phyloP scores from a whole-genome alignment of 2,888 invertebrate genomes.

The Chrysina gloriosa region DNA sequence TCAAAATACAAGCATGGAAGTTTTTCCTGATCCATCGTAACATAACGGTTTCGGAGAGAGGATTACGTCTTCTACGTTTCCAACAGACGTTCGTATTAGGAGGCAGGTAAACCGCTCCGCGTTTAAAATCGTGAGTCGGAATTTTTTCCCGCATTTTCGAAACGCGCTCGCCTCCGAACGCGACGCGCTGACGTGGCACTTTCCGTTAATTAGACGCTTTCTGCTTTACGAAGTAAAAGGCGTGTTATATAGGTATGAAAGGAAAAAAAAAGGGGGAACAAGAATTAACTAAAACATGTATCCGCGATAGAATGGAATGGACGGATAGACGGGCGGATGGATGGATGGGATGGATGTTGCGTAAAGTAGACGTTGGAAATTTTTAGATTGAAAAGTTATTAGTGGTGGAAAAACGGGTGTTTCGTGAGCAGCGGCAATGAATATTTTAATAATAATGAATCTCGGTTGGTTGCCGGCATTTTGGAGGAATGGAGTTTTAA shows the following conservation, averaged over 20 bases:
- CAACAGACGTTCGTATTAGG: background rate
- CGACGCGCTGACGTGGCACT: constrained; percentile 1
- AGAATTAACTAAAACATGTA: no score
- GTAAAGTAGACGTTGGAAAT: background rate
- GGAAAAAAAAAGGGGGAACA: background rate
- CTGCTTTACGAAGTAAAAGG: background rate
- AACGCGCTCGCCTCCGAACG: background rate
- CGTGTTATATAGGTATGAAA: background rate
- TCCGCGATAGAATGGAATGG: no score
- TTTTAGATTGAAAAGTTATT: background rate
- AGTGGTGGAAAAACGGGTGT: background rate
- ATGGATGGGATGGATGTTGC: background rate
- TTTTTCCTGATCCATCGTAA: no score
- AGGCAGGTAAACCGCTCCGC: background rate
- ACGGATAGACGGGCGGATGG: no score
- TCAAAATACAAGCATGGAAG: no score
- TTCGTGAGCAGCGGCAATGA: background rate
- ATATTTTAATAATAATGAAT: constrained; percentile 15
- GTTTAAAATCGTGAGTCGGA: constrained; percentile 12
- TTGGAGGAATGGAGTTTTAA: constrained; percentile 2
- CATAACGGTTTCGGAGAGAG: no score
- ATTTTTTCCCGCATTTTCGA: constrained; percentile 6
- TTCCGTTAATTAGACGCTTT: constrained; percentile 10
- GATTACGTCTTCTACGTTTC: no score
- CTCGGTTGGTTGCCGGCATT: background rate